Base-by-base conservation (phyloP, 2,888 invertebrate species). In the Autographa pulchrina region DNA sequence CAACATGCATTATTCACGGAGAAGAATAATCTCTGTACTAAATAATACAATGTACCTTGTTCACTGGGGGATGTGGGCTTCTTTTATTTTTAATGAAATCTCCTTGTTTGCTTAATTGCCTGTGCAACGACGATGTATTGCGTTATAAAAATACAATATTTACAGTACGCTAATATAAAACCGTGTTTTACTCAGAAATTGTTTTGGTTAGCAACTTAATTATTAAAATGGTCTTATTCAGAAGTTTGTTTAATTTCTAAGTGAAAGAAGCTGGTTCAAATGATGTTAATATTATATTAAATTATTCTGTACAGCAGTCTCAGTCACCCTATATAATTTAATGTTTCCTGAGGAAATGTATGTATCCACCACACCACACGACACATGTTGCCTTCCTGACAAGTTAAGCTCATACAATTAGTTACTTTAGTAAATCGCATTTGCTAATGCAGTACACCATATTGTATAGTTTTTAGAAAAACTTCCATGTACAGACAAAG, bases 41-140 rank as follows among this genome's bases (percentile, higher is more conserved):
- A 82, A 87, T 85, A 85, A 86, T 84, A 86, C 87, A 87, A 85
- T 86, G 87, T 86, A 78, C 78, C 82, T 86, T 82, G 77, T 82
- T 71, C 85, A 80, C 81, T 68, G 80, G 83, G 86, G 85, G 81
- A 74, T 77, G 82, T 72, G 58, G 71, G 70, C 72, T 80, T 85
- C 86, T 88, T 89, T 88, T 86, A 88, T 89, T 90, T 89, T 88
- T 88, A 89, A 90, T 87, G 86, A 87, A 86, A 86, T 83, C 81
- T 84, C 80, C 85, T 88, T 87, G 86, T 89, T 86, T 86, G 82
- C 81, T 85, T 89, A 89, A 91, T 88, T 88, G 81, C 80, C 85
- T 82, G 80, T 78, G 82, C 76, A 81, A 70, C 68, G 72, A 71
- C 68, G 62, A 74, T 69, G 63, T 74, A 74, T 75, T 63, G 60